A percentile compares a stretch with the other conserved stretches of the same genome.
Evolutionary conservation across 2,888 invertebrate genomes (phyloP).

Genomic region (Nomada goodeniana): DNA sequence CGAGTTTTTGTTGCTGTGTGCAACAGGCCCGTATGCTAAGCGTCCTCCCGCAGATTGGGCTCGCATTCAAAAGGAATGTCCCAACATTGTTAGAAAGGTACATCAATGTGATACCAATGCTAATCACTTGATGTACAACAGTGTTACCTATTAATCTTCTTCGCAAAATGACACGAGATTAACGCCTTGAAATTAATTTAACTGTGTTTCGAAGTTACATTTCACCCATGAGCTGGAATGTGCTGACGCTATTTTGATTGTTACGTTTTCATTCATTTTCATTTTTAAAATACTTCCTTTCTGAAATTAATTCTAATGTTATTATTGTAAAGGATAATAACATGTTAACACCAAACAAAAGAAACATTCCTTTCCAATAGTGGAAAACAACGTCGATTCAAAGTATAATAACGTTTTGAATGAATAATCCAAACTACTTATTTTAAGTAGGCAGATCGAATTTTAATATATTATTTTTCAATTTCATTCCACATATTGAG

Average conservation of each 20-base stretch:
- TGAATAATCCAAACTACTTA: not conserved
- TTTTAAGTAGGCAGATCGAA: not conserved
- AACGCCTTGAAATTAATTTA: slow-evolving; percentile 39
- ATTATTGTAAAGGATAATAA: not conserved
- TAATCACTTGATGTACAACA: slow-evolving; percentile 69
- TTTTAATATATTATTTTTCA: not conserved
- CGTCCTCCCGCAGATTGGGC: slow-evolving; percentile 86
- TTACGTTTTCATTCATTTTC: slow-evolving; percentile 19
- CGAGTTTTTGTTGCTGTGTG: slow-evolving; percentile 85
- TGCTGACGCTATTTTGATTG: slow-evolving; percentile 15
- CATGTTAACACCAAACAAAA: slow-evolving; percentile 11
- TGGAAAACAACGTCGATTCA: not conserved
- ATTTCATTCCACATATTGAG: slow-evolving; percentile 1
- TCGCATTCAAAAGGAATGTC: slow-evolving; percentile 85
- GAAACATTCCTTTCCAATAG: not conserved
- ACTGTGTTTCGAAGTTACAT: slow-evolving; percentile 36
- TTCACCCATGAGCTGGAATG: slow-evolving; percentile 18
- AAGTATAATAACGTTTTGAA: not conserved
- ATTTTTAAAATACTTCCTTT: slow-evolving; percentile 16
- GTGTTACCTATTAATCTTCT: slow-evolving; percentile 54
- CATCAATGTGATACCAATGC: slow-evolving; percentile 72
- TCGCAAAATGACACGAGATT: slow-evolving; percentile 40
- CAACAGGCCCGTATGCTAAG: slow-evolving; percentile 86
- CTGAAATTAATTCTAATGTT: not conserved
- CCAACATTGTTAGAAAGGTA: slow-evolving; percentile 86